Base-by-base conservation (phyloP, 23 tunicate genomes). In the Styela plicata region DNA sequence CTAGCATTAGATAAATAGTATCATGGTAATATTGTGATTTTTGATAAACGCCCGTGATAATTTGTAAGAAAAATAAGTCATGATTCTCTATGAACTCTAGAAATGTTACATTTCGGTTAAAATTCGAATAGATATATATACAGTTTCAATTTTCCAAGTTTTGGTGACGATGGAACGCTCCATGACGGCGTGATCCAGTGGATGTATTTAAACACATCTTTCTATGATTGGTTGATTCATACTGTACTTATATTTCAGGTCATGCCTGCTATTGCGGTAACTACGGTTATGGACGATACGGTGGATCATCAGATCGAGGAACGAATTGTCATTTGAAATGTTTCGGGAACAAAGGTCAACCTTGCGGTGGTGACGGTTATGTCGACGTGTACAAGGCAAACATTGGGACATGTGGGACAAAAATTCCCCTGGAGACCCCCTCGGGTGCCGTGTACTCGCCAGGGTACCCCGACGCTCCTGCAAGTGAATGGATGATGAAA, bases 241-340 rank as follows among this genome's bases (percentile, higher is more conserved):
- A n/a, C n/a, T n/a, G n/a, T n/a, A n/a, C n/a, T 44, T 30, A 3
- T 26, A 21, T 71, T 71, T 32, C 64, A 76, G 81, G 81, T 24
- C 81, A 76, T 53, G 81, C 64, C 0, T 76, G 81, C 66, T 76
- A 76, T 31, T 76, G 81, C 24, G 81, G 81, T 25, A 76, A 76
- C 64, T 21, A 44, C 20, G 81, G 81, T 29, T 76, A 76, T 26
- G 64, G 37, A 36, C 81, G 81, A 19, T 76, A 76, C 65, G 66
- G 81, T 44, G 16, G 18, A n/a, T 52, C 81, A 0, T 53, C 81
- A 24, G 65, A 76, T 7, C 81, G 81, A 1, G 81, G 81, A 26
- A 76, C 81, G 7, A 67, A 44, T 2, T 76, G 81, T 66, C 26
- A 23, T 21, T 21, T 21, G 21, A 76, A 76, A 27, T 76, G 81